These are phyloP conservation scores for Pogoniulus pusillus DNA, from an alignment of 2,797 vertebrate species.

Conservation along the genomic window DNA sequence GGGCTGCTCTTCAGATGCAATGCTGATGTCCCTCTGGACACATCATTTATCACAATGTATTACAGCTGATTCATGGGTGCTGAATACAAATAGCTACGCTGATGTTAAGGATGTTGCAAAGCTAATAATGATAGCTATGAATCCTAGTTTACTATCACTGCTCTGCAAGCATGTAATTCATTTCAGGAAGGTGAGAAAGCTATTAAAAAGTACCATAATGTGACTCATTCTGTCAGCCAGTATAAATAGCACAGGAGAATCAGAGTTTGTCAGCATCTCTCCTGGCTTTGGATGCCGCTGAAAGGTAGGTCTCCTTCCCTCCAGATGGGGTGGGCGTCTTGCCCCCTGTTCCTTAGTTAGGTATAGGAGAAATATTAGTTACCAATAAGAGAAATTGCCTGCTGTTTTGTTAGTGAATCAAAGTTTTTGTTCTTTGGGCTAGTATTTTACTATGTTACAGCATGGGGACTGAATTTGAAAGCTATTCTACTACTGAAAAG, in stretches of 20 bases:
- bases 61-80: slow-evolving; percentile 51
- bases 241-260: neutral
- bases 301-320: neutral
- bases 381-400: neutral
- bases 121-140: slow-evolving; percentile 50
- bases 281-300: neutral
- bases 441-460: neutral
- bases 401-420: neutral
- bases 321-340: neutral
- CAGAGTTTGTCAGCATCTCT: neutral
- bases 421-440: neutral
- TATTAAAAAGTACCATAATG: slow-evolving; percentile 59
- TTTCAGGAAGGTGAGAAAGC: slow-evolving; percentile 54
- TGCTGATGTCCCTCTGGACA: slow-evolving; percentile 29
- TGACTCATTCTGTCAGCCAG: slow-evolving; percentile 30
- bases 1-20: neutral
- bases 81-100: slow-evolving; percentile 29
- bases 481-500: neutral
- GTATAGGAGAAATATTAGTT: neutral
- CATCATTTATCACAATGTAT: slow-evolving; percentile 60
- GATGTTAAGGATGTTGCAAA: slow-evolving; percentile 47
- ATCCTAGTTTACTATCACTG: slow-evolving; percentile 43
- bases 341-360: neutral
- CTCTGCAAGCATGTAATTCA: slow-evolving; percentile 62
- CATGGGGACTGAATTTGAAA: neutral